Percentiles rank a stretch among this genome's conserved stretches.
Evolutionary conservation across 2,797 vertebrate genomes (phyloP).

Genomic region (Nothura maculosa): DNA sequence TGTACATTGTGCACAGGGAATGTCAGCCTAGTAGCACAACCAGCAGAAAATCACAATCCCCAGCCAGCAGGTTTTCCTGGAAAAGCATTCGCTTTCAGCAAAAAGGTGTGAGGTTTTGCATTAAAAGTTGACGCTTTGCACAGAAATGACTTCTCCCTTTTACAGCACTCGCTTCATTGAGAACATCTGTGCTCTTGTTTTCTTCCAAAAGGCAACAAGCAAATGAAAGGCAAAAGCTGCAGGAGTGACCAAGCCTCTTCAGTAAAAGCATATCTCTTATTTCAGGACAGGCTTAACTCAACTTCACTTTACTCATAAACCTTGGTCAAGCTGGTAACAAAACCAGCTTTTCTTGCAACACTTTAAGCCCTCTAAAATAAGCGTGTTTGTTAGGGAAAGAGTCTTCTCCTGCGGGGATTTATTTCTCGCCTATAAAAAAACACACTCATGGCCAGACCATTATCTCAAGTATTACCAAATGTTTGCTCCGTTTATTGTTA

Average conservation of each 20-base stretch:
- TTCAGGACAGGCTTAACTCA: neutral
- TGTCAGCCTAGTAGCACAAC: neutral
- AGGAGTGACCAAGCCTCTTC: neutral
- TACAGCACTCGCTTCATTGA: neutral
- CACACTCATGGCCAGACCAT: neutral
- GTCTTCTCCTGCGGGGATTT: neutral
- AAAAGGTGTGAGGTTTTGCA: neutral
- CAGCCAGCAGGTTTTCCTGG: neutral
- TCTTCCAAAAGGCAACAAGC: neutral
- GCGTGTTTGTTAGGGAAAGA: neutral
- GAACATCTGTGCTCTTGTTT: neutral
- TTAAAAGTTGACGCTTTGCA: neutral
- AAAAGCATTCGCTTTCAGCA: neutral
- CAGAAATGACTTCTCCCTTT: neutral
- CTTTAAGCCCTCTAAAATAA: neutral
- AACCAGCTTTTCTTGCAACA: neutral
- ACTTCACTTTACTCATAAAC: neutral
- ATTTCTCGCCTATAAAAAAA: neutral
- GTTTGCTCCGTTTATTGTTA: neutral
- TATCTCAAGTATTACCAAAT: conserved; percentile 10
- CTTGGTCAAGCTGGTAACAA: neutral
- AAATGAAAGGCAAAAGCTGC: neutral
- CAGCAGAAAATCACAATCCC: neutral
- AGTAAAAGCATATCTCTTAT: neutral
- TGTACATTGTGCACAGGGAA: neutral